phyloP scores from a whole-genome alignment of 2,888 invertebrate genomes.

The Stictocephala bisonia region DNA sequence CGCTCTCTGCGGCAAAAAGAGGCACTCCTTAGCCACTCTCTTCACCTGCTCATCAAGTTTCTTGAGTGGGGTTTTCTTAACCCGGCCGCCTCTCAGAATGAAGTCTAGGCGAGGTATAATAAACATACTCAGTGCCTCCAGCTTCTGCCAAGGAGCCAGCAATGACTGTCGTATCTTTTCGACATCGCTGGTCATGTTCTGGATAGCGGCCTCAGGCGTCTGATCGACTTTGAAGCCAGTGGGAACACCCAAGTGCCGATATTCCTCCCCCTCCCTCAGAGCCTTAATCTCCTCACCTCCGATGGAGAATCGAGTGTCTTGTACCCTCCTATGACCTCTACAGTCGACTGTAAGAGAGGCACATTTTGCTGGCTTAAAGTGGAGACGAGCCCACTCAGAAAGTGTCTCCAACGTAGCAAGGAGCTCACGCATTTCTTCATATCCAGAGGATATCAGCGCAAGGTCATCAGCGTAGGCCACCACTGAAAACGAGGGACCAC shows the following conservation, averaged over 20 bases:
- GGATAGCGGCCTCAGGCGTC: too few relatives aligned
- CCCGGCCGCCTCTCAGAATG: too few relatives aligned
- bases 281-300: background rate
- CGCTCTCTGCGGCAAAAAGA: too few relatives aligned
- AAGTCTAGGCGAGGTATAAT: too few relatives aligned
- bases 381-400: background rate
- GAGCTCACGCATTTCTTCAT: background rate
- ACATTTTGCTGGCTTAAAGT: constrained; percentile 15
- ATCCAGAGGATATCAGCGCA: background rate
- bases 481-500: background rate
- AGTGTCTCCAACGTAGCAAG: background rate
- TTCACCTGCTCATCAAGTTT: too few relatives aligned
- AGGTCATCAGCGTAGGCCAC: constrained; percentile 23
- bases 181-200: too few relatives aligned
- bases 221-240: background rate
- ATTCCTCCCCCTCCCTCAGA: constrained; percentile 11
- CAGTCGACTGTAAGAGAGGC: constrained; percentile 12
- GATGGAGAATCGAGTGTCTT: background rate
- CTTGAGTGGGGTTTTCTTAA: too few relatives aligned
- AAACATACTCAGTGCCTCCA: too few relatives aligned
- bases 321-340: background rate
- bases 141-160: too few relatives aligned
- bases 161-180: too few relatives aligned
- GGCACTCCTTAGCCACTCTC: too few relatives aligned
- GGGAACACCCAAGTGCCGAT: background rate